Conservation (phyloP, 1,140 invertebrate species). For the Yoshiicerus persimilis region DNA sequence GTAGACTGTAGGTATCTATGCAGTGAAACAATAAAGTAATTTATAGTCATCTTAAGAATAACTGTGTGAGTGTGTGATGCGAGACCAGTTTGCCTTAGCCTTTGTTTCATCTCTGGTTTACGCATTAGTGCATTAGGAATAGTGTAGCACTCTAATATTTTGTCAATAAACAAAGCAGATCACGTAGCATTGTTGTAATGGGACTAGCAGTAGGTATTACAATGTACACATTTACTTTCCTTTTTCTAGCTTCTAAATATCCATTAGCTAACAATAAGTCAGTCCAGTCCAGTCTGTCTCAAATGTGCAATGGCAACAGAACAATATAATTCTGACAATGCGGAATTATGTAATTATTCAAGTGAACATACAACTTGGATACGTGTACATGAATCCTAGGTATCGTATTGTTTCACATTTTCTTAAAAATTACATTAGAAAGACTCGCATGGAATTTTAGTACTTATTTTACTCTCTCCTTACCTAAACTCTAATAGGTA, state of each 20-base stretch:
- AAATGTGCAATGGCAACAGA: background rate
- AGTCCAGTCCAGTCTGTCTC: background rate
- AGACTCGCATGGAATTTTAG: background rate
- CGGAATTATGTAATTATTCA: slow-evolving; percentile 2
- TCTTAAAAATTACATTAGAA: background rate
- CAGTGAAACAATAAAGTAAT: slow-evolving; percentile 2
- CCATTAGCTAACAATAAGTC: background rate
- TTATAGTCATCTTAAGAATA: background rate
- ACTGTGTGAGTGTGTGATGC: background rate
- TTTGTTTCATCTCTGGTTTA: background rate
- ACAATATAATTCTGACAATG: background rate
- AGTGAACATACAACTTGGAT: background rate
- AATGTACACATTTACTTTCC: background rate
- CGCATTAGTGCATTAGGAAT: background rate
- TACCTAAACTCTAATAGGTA: too few species aligned
- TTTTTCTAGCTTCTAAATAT: background rate
- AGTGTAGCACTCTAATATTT: background rate
- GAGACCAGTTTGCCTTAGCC: background rate
- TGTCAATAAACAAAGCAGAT: slow-evolving; percentile 14
- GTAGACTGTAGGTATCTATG: background rate
- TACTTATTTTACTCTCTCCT: background rate
- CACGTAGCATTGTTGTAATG: slow-evolving; percentile 17
- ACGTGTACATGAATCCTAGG: background rate
- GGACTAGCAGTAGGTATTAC: background rate
- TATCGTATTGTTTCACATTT: background rate